Conservation (phyloP, 2,888 invertebrate genomes). For the Nyleta sp. region DNA sequence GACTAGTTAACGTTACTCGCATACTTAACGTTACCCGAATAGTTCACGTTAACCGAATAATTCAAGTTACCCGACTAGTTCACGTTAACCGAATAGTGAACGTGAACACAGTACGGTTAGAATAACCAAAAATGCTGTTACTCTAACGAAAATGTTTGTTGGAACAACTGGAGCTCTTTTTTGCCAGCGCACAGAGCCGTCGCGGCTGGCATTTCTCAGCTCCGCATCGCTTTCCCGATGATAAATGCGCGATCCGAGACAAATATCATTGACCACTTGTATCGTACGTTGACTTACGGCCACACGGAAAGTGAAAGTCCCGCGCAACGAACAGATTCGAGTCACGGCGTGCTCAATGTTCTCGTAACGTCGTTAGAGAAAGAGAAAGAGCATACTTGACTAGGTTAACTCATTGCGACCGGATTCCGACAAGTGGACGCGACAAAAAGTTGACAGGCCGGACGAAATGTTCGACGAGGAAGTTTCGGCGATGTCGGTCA, state of each 20-base stretch:
- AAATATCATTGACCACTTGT: constrained; percentile 59
- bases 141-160: too few species aligned
- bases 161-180: too few species aligned
- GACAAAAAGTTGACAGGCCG: constrained; percentile 17
- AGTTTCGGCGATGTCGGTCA: constrained; percentile 15
- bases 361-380: constrained; percentile 46
- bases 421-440: constrained; percentile 38
- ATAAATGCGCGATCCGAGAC: constrained; percentile 39
- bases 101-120: too few species aligned
- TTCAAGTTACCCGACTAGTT: too few species aligned
- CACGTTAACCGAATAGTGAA: too few species aligned
- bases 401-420: constrained; percentile 43
- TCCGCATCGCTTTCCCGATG: constrained; percentile 30
- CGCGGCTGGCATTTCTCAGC: background rate
- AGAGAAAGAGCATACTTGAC: constrained; percentile 38
- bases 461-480: constrained; percentile 19
- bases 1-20: too few species aligned
- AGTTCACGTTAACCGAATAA: too few species aligned
- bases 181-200: too few species aligned
- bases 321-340: constrained; percentile 66
- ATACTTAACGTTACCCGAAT: too few species aligned
- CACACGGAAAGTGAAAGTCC: constrained; percentile 74
- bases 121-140: too few species aligned
- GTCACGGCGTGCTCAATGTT: constrained; percentile 46
- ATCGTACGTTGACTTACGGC: constrained; percentile 67